Evolutionary conservation across 2,888 invertebrate species (phyloP).

Genomic region (Cyrtodaria siliqua): DNA sequence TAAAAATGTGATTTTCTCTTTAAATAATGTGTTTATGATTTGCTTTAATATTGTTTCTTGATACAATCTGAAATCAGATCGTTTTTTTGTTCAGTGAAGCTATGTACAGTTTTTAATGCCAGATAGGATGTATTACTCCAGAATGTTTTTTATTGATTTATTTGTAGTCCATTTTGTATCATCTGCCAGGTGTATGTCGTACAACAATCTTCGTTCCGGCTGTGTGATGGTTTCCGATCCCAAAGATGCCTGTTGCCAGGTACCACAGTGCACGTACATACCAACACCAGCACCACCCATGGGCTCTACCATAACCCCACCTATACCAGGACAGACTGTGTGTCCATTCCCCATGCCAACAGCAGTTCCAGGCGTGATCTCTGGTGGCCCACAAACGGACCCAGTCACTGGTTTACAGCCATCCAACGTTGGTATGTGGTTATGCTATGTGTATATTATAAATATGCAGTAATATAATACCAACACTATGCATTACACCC

Average conservation of each 20-base stretch:
- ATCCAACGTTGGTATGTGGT: slow-evolving; percentile 61
- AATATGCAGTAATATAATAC: too few relatives aligned
- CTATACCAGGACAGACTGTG: slow-evolving; percentile 40
- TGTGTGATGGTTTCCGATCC: slow-evolving; percentile 72
- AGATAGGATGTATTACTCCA: too few relatives aligned
- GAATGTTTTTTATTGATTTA: too few relatives aligned
- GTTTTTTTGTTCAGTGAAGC: too few relatives aligned
- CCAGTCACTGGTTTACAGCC: slow-evolving; percentile 65
- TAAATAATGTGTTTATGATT: too few relatives aligned
- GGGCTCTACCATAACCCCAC: slow-evolving; percentile 49
- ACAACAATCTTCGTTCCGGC: slow-evolving; percentile 70
- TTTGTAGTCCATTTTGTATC: too few relatives aligned
- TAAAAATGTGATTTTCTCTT: too few relatives aligned
- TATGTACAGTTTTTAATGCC: too few relatives aligned
- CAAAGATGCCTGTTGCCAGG: slow-evolving; percentile 72
- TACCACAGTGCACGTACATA: slow-evolving; percentile 68
- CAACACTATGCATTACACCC: too few relatives aligned
- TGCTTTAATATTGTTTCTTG: too few relatives aligned
- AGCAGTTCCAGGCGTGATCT: slow-evolving; percentile 65
- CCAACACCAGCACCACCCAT: slow-evolving; percentile 64
- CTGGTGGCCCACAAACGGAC: slow-evolving; percentile 65
- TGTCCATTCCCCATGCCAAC: slow-evolving; percentile 68
- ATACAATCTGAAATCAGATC: too few relatives aligned
- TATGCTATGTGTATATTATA: too few relatives aligned
- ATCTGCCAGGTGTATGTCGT: slow-evolving; percentile 69